These are phyloP conservation scores for Clarias laeviceps DNA, from an alignment of 2,797 vertebrate genomes.

Conservation along the genomic window DNA sequence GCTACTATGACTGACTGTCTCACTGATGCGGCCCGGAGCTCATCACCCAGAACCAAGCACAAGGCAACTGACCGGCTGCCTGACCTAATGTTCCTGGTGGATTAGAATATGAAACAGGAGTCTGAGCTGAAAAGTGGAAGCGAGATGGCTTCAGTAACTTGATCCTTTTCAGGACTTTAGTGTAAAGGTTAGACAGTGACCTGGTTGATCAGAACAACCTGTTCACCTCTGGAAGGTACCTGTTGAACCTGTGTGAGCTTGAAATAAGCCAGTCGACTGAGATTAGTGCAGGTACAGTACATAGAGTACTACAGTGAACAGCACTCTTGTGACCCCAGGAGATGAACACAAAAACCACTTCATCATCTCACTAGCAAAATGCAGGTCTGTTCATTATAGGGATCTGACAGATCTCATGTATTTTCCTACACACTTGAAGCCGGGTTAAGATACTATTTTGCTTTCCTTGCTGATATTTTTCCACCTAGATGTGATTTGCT, in stretches of 20 bases:
- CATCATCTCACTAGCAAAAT: neutral
- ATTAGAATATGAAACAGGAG: slow-evolving; percentile 36
- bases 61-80: neutral
- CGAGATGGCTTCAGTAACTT: slow-evolving; percentile 10
- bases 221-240: slow-evolving; percentile 20
- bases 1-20: neutral
- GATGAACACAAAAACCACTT: neutral
- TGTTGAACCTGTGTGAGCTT: slow-evolving; percentile 16
- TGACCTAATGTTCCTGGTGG: slow-evolving; percentile 21
- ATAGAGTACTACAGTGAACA: neutral
- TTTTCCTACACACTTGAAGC: neutral
- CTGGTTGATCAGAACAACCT: slow-evolving; percentile 24
- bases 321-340: neutral
- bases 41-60: slow-evolving; percentile 2
- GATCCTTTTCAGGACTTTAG: slow-evolving; percentile 9
- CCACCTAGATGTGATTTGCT: neutral
- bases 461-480: neutral
- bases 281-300: slow-evolving; percentile 32
- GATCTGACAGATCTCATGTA: neutral
- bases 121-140: slow-evolving; percentile 12
- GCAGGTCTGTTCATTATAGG: neutral
- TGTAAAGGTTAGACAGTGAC: slow-evolving; percentile 17
- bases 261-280: slow-evolving; percentile 20
- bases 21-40: neutral
- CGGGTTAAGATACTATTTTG: neutral